Conservation (phyloP, 2,888 invertebrate genomes). For the Bunonema sp. region DNA sequence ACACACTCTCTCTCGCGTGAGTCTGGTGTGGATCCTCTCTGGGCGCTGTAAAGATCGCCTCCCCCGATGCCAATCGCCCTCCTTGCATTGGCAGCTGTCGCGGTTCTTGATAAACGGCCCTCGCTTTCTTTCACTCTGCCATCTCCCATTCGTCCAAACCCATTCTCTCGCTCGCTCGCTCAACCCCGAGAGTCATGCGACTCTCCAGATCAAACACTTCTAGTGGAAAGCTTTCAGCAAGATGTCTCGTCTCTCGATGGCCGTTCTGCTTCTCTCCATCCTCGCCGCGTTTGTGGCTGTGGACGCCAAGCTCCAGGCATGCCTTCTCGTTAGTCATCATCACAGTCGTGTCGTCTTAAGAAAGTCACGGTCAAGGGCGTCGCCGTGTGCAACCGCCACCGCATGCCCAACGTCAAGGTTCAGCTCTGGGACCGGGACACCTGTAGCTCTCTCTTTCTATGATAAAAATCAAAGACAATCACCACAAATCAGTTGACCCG, state of each 20-base stretch:
- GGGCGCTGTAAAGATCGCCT: no score
- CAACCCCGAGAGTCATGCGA: neutral
- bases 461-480: no score
- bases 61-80: no score
- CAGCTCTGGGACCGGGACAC: slow-evolving; percentile 22
- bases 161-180: neutral
- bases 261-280: neutral
- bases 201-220: neutral
- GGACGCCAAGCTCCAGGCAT: neutral
- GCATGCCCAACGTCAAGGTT: slow-evolving; percentile 17
- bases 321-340: neutral
- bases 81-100: no score
- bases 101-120: no score
- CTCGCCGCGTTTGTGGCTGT: no score
- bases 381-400: slow-evolving; percentile 20
- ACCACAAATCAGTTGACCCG: slow-evolving; percentile 1
- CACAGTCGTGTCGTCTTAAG: no score
- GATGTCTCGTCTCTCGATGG: neutral
- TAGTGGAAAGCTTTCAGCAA: neutral
- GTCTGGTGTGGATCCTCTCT: no score
- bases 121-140: neutral
- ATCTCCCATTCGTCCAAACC: neutral
- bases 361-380: no score
- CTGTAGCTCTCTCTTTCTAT: no score
- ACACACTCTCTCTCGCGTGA: no score